phyloP scores from a whole-genome alignment of 2,113 vertebrate genomes.

The Clinocottus analis region DNA sequence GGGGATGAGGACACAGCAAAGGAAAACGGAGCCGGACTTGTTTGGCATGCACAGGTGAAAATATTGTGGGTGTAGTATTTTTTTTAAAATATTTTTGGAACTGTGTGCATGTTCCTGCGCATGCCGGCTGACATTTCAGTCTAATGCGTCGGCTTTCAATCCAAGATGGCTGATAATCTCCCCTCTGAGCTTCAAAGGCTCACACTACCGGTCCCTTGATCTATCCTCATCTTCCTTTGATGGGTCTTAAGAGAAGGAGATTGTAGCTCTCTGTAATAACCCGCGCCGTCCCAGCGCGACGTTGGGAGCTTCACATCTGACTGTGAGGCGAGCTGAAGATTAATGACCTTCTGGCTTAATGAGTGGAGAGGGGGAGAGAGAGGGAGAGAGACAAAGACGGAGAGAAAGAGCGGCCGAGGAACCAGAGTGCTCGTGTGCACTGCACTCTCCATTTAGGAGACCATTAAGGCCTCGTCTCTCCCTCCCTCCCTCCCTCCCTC shows the following conservation, averaged over 20 bases:
- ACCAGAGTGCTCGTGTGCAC: slow-evolving; percentile 39
- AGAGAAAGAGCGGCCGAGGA: slow-evolving; percentile 27
- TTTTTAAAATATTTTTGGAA: neutral
- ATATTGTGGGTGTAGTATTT: neutral
- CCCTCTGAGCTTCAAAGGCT: slow-evolving; percentile 74
- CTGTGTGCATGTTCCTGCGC: slow-evolving; percentile 31
- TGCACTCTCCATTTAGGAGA: slow-evolving; percentile 58
- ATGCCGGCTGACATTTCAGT: slow-evolving; percentile 57
- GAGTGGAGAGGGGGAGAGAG: slow-evolving; percentile 7
- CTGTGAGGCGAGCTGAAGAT: slow-evolving; percentile 61
- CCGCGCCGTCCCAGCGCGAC: slow-evolving; percentile 32
- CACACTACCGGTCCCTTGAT: slow-evolving; percentile 57
- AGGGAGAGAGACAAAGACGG: slow-evolving; percentile 32
- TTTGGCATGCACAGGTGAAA: slow-evolving; percentile 41
- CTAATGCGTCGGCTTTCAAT: slow-evolving; percentile 52
- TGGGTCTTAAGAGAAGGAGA: slow-evolving; percentile 73
- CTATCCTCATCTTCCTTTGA: slow-evolving; percentile 73
- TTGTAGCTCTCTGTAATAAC: slow-evolving; percentile 62
- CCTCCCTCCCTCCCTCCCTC: slow-evolving; percentile 22
- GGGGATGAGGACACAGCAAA: slow-evolving; percentile 13
- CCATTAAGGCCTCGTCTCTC: slow-evolving; percentile 57
- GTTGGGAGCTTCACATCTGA: slow-evolving; percentile 42
- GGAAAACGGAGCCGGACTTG: slow-evolving; percentile 23
- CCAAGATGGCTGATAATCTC: slow-evolving; percentile 71
- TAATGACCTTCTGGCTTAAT: slow-evolving; percentile 65